Conservation (phyloP, 2,888 invertebrate species). For the Gastracanthus pulcherrimus region DNA sequence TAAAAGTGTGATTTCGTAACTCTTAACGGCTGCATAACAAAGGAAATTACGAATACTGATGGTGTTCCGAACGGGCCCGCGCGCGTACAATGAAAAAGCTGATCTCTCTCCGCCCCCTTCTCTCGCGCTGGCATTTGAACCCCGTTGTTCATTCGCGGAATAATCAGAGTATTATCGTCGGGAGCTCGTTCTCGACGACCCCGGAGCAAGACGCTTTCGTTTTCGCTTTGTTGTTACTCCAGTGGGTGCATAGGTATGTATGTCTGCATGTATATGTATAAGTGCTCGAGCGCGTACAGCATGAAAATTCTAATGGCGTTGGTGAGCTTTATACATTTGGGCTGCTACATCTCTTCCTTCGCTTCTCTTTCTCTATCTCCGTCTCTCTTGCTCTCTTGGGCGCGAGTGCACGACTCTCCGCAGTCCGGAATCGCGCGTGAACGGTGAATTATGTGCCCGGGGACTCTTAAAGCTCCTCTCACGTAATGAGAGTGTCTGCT, state of each 20-base stretch:
- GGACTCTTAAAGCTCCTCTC: conserved; percentile 12
- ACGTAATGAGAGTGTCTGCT: conserved; percentile 10
- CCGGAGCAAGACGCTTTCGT: conserved; percentile 6
- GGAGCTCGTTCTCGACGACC: background rate
- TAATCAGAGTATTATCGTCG: conserved; percentile 37
- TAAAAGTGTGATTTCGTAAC: conserved; percentile 12
- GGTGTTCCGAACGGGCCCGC: conserved; percentile 8
- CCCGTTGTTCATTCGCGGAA: conserved; percentile 33
- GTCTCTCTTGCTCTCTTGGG: no score
- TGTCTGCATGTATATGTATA: background rate
- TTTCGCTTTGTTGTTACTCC: conserved; percentile 13
- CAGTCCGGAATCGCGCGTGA: background rate
- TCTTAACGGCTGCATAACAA: background rate
- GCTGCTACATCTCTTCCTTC: background rate
- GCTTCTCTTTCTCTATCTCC: no score
- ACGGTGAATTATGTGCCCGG: conserved; percentile 6
- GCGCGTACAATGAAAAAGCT: conserved; percentile 14
- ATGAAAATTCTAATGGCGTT: conserved; percentile 30
- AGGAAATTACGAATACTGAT: conserved; percentile 35
- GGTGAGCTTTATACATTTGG: background rate
- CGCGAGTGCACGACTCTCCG: no score
- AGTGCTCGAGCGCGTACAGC: background rate
- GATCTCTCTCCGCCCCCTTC: background rate
- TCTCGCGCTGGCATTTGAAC: background rate
- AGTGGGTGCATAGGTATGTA: background rate